Evolutionary conservation across 2,888 invertebrate genomes (phyloP), one percentile per base, ranked within the genome.

Genomic region (Macropis europaea): DNA sequence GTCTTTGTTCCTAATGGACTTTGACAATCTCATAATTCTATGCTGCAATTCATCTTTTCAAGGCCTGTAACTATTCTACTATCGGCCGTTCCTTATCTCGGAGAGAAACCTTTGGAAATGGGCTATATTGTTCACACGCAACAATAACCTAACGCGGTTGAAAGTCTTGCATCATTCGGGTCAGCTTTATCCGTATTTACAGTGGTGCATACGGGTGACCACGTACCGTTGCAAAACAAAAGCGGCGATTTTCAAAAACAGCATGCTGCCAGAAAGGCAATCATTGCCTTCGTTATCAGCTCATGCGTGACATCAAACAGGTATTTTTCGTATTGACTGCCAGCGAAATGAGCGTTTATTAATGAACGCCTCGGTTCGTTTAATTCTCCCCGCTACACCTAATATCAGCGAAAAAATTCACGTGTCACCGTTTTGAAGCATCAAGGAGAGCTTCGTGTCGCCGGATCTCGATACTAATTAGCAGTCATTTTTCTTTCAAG

Each of bases 161-260:
- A 17, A 11, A 11, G 7, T 36, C 56, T 69, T 69, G 50, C 68
- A 69, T 69, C 67, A 66, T 69, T 66, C 50, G 57, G 67, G 68
- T 66, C 67, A 66, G 30, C 56, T 66, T 66, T 66, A 69, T 50
- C 56, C 68, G 68, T 66, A 57, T 69, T 69, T 66, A 50, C 68
- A 57, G 19, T 22, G 38, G 26, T n/a, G 57, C 66, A 32, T 66
- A 69, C 56, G 56, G 68, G 67, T 15, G 50, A 38, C 66, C 68
- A 69, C 68, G 68, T 66, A 69, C 56, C 15, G 15, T 57, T 69
- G 56, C 28, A 45, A 57, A 69, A 69, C 50, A 69, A 56, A 45
- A 19, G 67, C 24, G 15, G 13, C 22, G 26, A 66, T 69, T 69
- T 67, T 66, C 43, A 30, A 69, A 45, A 69, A 52, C 67, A 40